Evolutionary conservation across 1,140 invertebrate species (phyloP).

Genomic region (Brachionus rotundiformis): DNA sequence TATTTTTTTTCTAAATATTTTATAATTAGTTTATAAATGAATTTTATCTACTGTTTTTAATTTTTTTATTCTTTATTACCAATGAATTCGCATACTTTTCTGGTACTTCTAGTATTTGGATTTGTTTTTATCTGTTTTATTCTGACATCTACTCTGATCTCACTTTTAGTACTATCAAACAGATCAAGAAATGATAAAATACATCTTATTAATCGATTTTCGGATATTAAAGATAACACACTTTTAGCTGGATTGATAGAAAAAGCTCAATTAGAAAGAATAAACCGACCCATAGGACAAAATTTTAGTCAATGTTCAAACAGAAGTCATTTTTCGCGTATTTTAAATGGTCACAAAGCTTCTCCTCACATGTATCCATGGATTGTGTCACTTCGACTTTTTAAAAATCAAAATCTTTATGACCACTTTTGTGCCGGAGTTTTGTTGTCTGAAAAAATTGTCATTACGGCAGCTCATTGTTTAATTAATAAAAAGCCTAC

Average conservation of each 20-base stretch:
- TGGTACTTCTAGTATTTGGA: neutral
- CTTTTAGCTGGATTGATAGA: neutral
- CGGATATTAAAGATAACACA: neutral
- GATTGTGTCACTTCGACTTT: conserved; percentile 31
- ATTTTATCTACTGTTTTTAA: neutral
- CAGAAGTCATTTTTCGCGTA: neutral
- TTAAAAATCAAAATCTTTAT: conserved; percentile 38
- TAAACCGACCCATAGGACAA: neutral
- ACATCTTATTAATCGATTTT: neutral
- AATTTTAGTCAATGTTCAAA: neutral
- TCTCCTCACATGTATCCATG: conserved; percentile 21
- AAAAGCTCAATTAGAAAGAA: neutral
- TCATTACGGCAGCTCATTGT: conserved; percentile 50
- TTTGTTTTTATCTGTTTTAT: conserved; percentile 29
- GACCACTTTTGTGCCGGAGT: conserved; percentile 51
- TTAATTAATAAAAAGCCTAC: neutral
- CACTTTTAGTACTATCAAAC: neutral
- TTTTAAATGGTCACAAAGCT: conserved; percentile 28
- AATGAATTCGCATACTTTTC: neutral
- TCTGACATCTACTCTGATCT: neutral
- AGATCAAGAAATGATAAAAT: neutral
- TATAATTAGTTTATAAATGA: neutral
- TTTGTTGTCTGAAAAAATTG: neutral
- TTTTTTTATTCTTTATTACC: neutral
- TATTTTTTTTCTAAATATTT: neutral